Evolutionary conservation across 2,888 invertebrate genomes (phyloP).

Genomic region (Polymixis lichenea): DNA sequence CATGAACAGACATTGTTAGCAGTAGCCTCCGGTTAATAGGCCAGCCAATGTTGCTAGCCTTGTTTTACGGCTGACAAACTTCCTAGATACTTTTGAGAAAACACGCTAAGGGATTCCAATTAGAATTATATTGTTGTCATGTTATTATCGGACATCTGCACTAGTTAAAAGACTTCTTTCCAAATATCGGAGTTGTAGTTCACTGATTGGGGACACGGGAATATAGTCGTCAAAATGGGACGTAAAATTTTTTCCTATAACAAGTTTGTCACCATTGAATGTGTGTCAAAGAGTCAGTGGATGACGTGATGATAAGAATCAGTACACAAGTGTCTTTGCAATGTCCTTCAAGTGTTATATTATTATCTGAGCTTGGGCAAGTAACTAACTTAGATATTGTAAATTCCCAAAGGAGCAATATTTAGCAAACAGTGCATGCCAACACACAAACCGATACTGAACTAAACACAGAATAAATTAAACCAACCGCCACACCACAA

Average conservation of each 20-base stretch:
- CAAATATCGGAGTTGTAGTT: neutral
- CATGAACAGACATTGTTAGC: constrained; percentile 38
- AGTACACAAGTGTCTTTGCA: neutral
- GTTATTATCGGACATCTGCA: constrained; percentile 3
- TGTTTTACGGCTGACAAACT: constrained; percentile 26
- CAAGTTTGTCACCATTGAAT: no score
- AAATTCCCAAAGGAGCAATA: constrained; percentile 25
- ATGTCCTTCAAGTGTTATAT: neutral
- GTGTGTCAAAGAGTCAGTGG: no score
- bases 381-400: neutral
- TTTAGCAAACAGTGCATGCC: constrained; percentile 3
- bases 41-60: constrained; percentile 19
- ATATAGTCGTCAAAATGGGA: neutral
- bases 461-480: constrained; percentile 54
- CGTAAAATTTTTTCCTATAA: neutral
- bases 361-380: neutral
- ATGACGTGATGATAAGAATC: neutral
- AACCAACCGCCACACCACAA: constrained; percentile 67
- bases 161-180: neutral
- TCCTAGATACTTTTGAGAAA: constrained; percentile 24
- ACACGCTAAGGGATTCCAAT: constrained; percentile 11
- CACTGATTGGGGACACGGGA: neutral
- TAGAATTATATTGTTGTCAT: neutral
- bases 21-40: constrained; percentile 32
- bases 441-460: constrained; percentile 29